phyloP scores from a whole-genome alignment of 1,140 invertebrate genomes.

The Zaprionus africanus region DNA sequence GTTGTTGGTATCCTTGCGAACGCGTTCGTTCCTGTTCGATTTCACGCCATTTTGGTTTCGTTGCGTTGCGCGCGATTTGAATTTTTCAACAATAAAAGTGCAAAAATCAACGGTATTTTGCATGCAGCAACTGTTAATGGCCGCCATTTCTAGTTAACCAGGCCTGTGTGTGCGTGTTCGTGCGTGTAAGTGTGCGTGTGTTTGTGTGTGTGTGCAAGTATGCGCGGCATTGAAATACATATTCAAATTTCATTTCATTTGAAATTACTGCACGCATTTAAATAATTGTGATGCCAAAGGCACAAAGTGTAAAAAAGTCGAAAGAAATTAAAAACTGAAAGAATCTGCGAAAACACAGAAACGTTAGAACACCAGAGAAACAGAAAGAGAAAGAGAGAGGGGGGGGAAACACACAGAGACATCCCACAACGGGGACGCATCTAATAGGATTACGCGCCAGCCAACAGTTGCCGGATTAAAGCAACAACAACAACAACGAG shows the following conservation, averaged over 20 bases:
- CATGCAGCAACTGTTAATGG: conserved; percentile 45
- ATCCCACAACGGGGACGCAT: conserved; percentile 32
- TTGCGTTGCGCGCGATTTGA: conserved; percentile 53
- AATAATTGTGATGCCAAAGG: conserved; percentile 63
- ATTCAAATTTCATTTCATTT: conserved; percentile 76
- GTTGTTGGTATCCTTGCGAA: not conserved
- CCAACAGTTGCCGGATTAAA: conserved; percentile 52
- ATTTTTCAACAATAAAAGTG: conserved; percentile 80
- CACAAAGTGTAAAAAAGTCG: conserved; percentile 66
- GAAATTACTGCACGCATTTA: conserved; percentile 78
- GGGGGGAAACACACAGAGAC: not conserved
- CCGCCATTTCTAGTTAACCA: conserved; percentile 29
- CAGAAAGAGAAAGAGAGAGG: not conserved
- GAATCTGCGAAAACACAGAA: not conserved
- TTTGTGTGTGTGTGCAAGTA: conserved; percentile 59
- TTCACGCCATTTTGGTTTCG: conserved; percentile 24
- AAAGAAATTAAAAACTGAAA: conserved; percentile 39
- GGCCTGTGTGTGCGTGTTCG: conserved; percentile 16
- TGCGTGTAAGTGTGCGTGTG: conserved; percentile 24
- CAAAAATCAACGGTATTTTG: conserved; percentile 60
- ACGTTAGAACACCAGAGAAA: not conserved
- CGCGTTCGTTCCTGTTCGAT: conserved; percentile 12
- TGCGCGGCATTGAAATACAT: conserved; percentile 64
- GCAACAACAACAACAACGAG: conserved; percentile 37
- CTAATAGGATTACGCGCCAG: conserved; percentile 44